Base-by-base conservation (phyloP, 2,113 vertebrate species). In the Lampris megalopsis region DNA sequence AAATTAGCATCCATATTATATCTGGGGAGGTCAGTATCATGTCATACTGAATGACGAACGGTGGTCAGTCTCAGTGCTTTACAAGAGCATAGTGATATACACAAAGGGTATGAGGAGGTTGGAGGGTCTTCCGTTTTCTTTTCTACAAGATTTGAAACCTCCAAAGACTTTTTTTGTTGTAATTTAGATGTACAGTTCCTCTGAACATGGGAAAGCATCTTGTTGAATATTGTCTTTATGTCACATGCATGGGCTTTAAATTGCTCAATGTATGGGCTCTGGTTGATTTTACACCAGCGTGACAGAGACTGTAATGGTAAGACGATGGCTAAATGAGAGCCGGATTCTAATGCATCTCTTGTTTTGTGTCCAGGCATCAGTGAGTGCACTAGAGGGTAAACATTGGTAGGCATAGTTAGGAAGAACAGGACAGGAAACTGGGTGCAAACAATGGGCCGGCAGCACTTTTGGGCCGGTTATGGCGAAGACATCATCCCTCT, bases 391-490 rank as follows among this genome's bases (percentile, higher is more conserved):
- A 42, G 65, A 40, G 50, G 60, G 71, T 74, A 68, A 83, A 80
- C 45, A 60, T 35, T 65, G 63, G 50, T 41, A 38, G 59, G 59
- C 70, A 72, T 9, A 0, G 61, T 54, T 24, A 60, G 60, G 49
- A 60, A 57, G 49, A 71, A 69, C 68, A 49, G 60, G 77, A 77
- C 84, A 83, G 89, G 86, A 90, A 87, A 74, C 77, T 75, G 50
- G 40, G 5, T 10, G 7, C 43, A 61, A 9, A 86, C 82, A 88
- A 80, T 86, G 69, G 50, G 75, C 68, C 58, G 62, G 82, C 69
- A 87, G 76, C 81, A n/a, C 70, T 70, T 73, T 69, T 62, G 47
- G 66, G 88, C 92, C 82, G 83, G 84, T 80, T 80, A 85, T 63
- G 73, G 68, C 38, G 59, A 71, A 74, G 66, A 62, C 37, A 81